Evolutionary conservation across 2,888 invertebrate species (phyloP), one percentile per base, ranked within the genome.

Genomic region (Agelastica alni): DNA sequence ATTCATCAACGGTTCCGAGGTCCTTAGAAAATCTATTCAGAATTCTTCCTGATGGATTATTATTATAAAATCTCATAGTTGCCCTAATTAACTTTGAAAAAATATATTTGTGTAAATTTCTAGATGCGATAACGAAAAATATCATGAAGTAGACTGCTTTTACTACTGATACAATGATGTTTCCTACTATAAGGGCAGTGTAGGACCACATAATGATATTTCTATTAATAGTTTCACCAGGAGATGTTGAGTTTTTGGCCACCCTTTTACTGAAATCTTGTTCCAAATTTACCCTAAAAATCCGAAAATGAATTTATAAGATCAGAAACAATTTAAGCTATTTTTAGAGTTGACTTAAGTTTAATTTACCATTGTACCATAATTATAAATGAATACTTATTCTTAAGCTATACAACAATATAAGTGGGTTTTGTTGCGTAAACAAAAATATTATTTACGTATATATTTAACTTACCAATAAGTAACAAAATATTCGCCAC

Each of bases 401-500:
- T n/a, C n/a, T n/a, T n/a, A n/a, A n/a, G n/a, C n/a, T n/a, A n/a
- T n/a, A n/a, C n/a, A n/a, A n/a, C 2, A 22, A 46, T 12, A 36
- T 3, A 46, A 36, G n/a, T n/a, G n/a, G n/a, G n/a, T n/a, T n/a
- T n/a, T n/a, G n/a, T n/a, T n/a, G n/a, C n/a, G n/a, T n/a, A n/a
- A n/a, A n/a, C n/a, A n/a, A n/a, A n/a, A n/a, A n/a, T n/a, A n/a
- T 31, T 31, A 0, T n/a, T 3, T 1, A n/a, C 10, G 4, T 31
- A n/a, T 31, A 20, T 42, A 22, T 10, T 28, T 16, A 26, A 67
- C 78, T 78, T 70, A 85, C 86, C 87, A 88, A 69, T 80, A 85
- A 58, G 85, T 83, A 47, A 89, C 79, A 81, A 85, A 90, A 67
- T 82, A 88, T 71, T 91, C 91, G 0, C 83, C 83, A 1, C 80